Conservation (phyloP, 30 jellyfish, hydroid and myxozoan genomes). For the Hydractinia symbiolongicarpus region DNA sequence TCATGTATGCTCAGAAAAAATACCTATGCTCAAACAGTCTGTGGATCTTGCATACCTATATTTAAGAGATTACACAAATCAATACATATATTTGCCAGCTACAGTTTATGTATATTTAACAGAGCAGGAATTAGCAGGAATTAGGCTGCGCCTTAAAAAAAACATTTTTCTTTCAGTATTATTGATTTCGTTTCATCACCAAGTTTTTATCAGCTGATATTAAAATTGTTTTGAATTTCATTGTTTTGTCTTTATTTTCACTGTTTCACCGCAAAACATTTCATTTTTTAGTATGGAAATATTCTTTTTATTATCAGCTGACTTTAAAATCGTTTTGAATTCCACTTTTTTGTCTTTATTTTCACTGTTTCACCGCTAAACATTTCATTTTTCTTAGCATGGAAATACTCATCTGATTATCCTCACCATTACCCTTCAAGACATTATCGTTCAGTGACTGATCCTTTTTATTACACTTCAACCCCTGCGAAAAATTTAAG, state of each 20-base stretch:
- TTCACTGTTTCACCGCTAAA: background rate
- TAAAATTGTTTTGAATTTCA: background rate
- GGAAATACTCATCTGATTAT: conserved; percentile 59
- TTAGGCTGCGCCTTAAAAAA: no score
- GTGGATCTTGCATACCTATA: no score
- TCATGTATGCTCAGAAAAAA: no score
- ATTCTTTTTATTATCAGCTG: conserved; percentile 5
- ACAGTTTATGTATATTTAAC: no score
- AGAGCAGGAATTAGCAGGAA: no score
- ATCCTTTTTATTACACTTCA: conserved; percentile 54
- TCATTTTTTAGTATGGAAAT: conserved; percentile 53
- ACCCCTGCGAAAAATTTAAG: conserved; percentile 66
- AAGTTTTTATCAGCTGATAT: no score
- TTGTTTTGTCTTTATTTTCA: background rate
- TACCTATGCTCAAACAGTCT: no score
- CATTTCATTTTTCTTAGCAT: conserved; percentile 27
- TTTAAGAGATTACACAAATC: no score
- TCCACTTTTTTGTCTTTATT: background rate
- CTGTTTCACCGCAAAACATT: background rate
- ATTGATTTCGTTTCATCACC: no score
- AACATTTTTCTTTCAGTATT: no score
- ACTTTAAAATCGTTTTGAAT: background rate
- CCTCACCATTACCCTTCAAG: conserved; percentile 38
- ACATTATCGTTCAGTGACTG: conserved; percentile 73
- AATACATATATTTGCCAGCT: no score